Base-by-base conservation (phyloP, 2,113 vertebrate species). In the Delphinapterus leucas region DNA sequence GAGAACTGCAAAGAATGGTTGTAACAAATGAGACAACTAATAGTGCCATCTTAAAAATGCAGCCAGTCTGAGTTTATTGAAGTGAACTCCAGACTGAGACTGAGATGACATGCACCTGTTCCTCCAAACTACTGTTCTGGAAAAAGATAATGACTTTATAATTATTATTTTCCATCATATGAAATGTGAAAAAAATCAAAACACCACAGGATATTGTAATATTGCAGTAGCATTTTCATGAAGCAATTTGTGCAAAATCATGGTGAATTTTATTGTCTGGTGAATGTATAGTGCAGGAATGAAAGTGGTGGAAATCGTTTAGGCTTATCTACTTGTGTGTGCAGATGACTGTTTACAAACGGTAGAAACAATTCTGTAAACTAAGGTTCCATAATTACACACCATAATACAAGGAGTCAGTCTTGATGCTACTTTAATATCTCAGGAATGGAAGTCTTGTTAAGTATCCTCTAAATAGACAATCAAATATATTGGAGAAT, bases 41-140 rank as follows among this genome's bases (percentile, higher is more conserved):
- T 94, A 97, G 67, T 20, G 12, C 28, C 41, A 81, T 96, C 98
- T 98, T 98, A 26, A 60, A 96, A 97, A 96, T 1, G 74, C 67
- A 98, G 96, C 83, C 79, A 94, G 76, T 97, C 91, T 96, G 79
- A 93, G 89, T 11, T 98, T 95, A 95, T 95, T 98, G 97, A 98
- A 97, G 98, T 93, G 86, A 98, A 79, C 74, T 98, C 93, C 96
- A 98, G 95, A 70, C 41, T 26, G 0, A 98, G 88, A 97, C 81
- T 53, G 77, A 97, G 97, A 98, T 97, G 98, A 86, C 88, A 89
- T 60, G n/a, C 98, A 98, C 97, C 98, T 98, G 98, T 97, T 98
- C 93, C 53, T 97, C 92, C 89, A 96, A 95, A 97, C 82, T 97
- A 91, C 70, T 97, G 86, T 44, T 97, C 84, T 97, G 92, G 88